Evolutionary conservation across 2,113 vertebrate genomes (phyloP).

Genomic region (Scartelaos histophorus): DNA sequence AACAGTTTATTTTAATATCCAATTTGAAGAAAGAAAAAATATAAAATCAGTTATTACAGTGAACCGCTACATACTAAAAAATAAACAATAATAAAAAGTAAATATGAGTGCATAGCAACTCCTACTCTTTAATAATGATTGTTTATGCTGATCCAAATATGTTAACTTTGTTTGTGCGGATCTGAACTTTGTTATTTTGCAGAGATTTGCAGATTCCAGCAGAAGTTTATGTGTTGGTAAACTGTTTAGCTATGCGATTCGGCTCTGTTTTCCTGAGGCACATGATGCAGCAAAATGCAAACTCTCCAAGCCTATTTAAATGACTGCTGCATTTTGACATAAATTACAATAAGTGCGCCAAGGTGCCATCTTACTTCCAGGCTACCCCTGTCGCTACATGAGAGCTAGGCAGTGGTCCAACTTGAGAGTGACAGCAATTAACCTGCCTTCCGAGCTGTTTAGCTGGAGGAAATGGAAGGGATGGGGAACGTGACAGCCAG

Average conservation of each 20-base stretch:
- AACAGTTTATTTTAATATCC: not conserved
- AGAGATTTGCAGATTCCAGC: slow-evolving; percentile 5
- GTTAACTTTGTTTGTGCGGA: slow-evolving; percentile 7
- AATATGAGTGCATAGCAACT: not conserved
- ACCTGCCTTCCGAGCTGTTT: slow-evolving; percentile 98
- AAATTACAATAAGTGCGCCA: slow-evolving; percentile 66
- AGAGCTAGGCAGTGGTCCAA: slow-evolving; percentile 87
- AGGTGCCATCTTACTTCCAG: slow-evolving; percentile 66
- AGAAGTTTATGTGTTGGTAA: slow-evolving; percentile 38
- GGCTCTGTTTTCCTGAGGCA: slow-evolving; percentile 39
- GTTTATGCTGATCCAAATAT: not conserved
- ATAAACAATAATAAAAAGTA: not conserved
- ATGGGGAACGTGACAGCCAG: slow-evolving; percentile 98
- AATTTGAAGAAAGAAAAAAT: too few species aligned
- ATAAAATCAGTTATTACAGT: too few species aligned
- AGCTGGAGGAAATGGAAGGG: slow-evolving; percentile 96
- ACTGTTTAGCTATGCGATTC: slow-evolving; percentile 30
- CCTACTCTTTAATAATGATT: not conserved
- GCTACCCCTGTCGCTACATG: slow-evolving; percentile 54
- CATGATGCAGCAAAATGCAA: slow-evolving; percentile 66
- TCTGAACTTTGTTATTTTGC: slow-evolving; percentile 16
- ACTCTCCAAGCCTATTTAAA: slow-evolving; percentile 57
- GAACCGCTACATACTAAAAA: too few species aligned
- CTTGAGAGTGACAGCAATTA: slow-evolving; percentile 99
- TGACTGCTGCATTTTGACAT: slow-evolving; percentile 62